Conservation (phyloP, 2,113 vertebrate genomes). For the Lipophrys pholis region DNA sequence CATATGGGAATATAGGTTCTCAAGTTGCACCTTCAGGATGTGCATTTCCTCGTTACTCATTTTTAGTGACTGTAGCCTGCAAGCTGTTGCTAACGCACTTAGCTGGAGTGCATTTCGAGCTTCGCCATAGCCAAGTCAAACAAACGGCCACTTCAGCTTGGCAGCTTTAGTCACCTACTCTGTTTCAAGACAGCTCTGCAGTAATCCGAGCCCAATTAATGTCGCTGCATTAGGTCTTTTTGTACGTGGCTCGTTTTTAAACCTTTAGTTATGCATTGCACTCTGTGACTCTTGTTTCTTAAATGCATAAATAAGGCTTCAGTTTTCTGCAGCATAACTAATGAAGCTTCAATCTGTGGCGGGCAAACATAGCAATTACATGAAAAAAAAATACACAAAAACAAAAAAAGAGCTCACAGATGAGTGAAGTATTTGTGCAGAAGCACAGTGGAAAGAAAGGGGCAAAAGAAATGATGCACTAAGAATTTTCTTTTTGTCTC, state of each 20-base stretch:
- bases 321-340: neutral
- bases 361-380: neutral
- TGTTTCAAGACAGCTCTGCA: neutral
- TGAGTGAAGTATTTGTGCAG: conserved; percentile 5
- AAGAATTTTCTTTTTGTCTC: too few species aligned
- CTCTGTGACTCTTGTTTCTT: neutral
- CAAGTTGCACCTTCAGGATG: neutral
- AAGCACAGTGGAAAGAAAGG: conserved; percentile 1
- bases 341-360: neutral
- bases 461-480: neutral
- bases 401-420: conserved; percentile 11
- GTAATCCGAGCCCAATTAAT: conserved; percentile 1
- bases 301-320: neutral
- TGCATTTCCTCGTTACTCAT: neutral
- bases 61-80: too few species aligned
- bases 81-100: neutral
- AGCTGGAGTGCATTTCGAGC: conserved; percentile 16
- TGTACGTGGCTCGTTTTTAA: neutral
- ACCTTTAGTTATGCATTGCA: neutral
- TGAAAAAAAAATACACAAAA: neutral
- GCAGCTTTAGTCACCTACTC: conserved; percentile 2
- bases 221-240: neutral
- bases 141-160: conserved; percentile 19
- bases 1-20: neutral
- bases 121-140: conserved; percentile 6